phyloP scores from a whole-genome alignment of 2,888 invertebrate species.

The Hemaris fuciformis region DNA sequence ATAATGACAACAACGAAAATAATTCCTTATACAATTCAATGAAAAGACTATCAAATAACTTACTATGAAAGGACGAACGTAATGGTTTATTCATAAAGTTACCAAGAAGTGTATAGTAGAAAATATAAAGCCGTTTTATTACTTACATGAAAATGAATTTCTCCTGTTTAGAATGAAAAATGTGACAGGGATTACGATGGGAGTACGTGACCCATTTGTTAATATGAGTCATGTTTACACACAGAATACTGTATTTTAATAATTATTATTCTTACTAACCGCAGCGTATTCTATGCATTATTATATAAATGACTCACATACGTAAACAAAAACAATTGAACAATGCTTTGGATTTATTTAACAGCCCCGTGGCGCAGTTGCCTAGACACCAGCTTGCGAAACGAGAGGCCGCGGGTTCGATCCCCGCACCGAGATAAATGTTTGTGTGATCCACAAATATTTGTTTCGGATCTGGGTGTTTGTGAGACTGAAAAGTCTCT shows the following conservation, averaged over 20 bases:
- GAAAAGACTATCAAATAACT: not conserved
- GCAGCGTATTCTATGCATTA: not conserved
- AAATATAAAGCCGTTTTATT: not conserved
- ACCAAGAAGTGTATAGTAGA: not conserved
- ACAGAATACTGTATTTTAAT: not conserved
- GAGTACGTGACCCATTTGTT: not conserved
- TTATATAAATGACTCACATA: not conserved
- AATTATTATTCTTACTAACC: too few relatives aligned
- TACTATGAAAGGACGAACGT: not conserved
- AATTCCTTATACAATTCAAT: not conserved
- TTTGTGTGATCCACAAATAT: too few relatives aligned
- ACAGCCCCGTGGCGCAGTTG: too few relatives aligned
- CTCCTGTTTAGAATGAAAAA: slow-evolving; percentile 1
- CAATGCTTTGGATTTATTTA: too few relatives aligned
- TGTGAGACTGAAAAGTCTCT: too few relatives aligned
- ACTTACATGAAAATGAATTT: not conserved
- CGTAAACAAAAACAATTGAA: not conserved
- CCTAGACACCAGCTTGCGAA: too few relatives aligned
- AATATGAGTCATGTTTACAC: not conserved
- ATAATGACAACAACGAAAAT: not conserved
- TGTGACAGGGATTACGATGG: not conserved
- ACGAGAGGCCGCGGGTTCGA: too few relatives aligned
- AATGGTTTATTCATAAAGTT: slow-evolving; percentile 3
- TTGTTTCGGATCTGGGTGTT: too few relatives aligned
- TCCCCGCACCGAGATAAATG: too few relatives aligned